phyloP scores from a whole-genome alignment of 2,888 invertebrate genomes.

The Philaethria dido region DNA sequence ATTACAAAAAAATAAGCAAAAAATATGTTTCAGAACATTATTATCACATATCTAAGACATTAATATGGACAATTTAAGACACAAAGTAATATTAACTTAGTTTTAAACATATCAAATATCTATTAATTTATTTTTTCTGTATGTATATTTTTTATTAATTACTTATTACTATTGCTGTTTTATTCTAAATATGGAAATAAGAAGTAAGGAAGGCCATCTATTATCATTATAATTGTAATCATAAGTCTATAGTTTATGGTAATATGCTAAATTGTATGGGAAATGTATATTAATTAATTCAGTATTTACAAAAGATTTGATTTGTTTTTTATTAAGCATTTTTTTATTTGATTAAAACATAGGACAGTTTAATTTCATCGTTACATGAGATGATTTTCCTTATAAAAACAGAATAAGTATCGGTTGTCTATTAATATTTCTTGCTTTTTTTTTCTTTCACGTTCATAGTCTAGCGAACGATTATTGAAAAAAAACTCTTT shows the following conservation, averaged over 20 bases:
- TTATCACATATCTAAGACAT: background rate
- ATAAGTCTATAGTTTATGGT: background rate
- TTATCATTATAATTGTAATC: background rate
- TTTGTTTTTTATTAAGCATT: no score
- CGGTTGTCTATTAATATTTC: no score
- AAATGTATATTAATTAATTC: no score
- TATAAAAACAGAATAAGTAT: no score
- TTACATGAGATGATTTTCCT: no score
- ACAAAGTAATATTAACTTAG: background rate
- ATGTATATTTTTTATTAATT: background rate
- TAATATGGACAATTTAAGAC: background rate
- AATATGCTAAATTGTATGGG: background rate
- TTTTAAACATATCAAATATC: background rate
- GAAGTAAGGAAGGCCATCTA: background rate
- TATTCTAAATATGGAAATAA: background rate
- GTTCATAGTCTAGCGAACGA: background rate
- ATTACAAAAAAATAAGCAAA: background rate
- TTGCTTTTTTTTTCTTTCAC: no score
- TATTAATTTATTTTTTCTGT: background rate
- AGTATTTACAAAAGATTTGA: no score
- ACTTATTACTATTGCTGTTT: background rate
- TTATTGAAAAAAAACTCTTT: background rate
- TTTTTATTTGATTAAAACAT: no score
- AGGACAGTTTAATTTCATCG: no score
- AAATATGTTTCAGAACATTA: background rate